These are phyloP conservation scores for Pocillopora damicornis DNA, from an alignment of 64 coral and sea anemone genomes.

Conservation along the genomic window DNA sequence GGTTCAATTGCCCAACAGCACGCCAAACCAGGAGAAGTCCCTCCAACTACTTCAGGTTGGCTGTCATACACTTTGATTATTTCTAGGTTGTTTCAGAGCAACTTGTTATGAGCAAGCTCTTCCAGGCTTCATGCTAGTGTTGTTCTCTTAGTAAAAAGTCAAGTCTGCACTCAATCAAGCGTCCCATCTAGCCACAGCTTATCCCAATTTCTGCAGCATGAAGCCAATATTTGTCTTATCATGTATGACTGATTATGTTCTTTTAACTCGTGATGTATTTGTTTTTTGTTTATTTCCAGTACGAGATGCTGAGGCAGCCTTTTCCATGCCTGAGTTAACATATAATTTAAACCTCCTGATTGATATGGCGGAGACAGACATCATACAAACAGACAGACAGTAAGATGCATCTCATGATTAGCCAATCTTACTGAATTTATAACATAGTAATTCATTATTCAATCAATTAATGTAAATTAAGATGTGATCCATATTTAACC, in stretches of 20 bases:
- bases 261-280: background rate
- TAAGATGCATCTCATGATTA: conserved; percentile 41
- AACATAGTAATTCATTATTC: background rate
- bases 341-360: conserved; percentile 90
- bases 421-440: background rate
- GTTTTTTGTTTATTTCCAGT: conserved; percentile 33
- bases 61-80: too few relatives aligned
- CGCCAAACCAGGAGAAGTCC: conserved; percentile 94
- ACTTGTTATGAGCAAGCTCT: too few relatives aligned
- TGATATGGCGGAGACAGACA: conserved; percentile 89
- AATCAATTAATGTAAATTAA: too few relatives aligned
- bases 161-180: too few relatives aligned
- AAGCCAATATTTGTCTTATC: too few relatives aligned
- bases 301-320: conserved; percentile 78
- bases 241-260: background rate
- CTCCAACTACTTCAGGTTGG: conserved; percentile 76
- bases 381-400: conserved; percentile 94
- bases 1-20: conserved; percentile 90
- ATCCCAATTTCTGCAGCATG: background rate
- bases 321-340: conserved; percentile 91
- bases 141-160: too few relatives aligned
- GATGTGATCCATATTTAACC: too few relatives aligned
- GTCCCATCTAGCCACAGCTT: too few relatives aligned
- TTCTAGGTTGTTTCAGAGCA: too few relatives aligned
- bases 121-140: too few relatives aligned